These are phyloP conservation scores for Xanthia togata DNA, from an alignment of 2,888 invertebrate genomes.

Conservation along the genomic window DNA sequence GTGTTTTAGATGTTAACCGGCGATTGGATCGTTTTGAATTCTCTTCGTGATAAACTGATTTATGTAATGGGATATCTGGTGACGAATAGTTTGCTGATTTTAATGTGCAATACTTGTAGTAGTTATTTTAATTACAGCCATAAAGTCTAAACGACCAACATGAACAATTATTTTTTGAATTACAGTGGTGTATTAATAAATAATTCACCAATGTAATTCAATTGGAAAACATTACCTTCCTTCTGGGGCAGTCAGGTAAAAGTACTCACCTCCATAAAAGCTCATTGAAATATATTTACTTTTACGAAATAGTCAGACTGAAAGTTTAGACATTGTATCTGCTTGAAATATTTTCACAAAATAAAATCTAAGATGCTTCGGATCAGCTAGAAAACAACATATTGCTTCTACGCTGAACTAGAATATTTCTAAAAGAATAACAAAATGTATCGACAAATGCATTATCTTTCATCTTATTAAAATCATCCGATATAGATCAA, in stretches of 20 bases:
- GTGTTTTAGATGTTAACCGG: slow-evolving; percentile 17
- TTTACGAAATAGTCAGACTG: slow-evolving; percentile 22
- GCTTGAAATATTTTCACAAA: slow-evolving; percentile 18
- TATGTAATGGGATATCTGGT: background rate
- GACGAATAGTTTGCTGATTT: background rate
- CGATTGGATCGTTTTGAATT: slow-evolving; percentile 14
- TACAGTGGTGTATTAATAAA: too few relatives aligned
- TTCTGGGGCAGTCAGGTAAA: background rate
- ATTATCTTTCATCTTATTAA: slow-evolving; percentile 9
- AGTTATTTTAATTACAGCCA: background rate
- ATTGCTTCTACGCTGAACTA: slow-evolving; percentile 38
- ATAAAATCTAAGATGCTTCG: slow-evolving; percentile 30
- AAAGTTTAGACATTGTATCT: slow-evolving; percentile 15
- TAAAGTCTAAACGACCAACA: background rate
- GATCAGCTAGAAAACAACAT: slow-evolving; percentile 42
- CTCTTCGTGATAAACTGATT: slow-evolving; percentile 10
- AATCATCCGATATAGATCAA: background rate
- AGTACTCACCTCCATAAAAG: background rate
- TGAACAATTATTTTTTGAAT: background rate
- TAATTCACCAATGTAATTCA: background rate
- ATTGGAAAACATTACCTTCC: background rate
- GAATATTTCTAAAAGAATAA: slow-evolving; percentile 20
- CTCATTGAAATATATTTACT: slow-evolving; percentile 1
- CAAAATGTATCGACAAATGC: slow-evolving; percentile 11
- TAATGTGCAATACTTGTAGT: background rate